Evolutionary conservation across 2,113 vertebrate genomes (phyloP).

Genomic region (Dasyornis broadbenti): DNA sequence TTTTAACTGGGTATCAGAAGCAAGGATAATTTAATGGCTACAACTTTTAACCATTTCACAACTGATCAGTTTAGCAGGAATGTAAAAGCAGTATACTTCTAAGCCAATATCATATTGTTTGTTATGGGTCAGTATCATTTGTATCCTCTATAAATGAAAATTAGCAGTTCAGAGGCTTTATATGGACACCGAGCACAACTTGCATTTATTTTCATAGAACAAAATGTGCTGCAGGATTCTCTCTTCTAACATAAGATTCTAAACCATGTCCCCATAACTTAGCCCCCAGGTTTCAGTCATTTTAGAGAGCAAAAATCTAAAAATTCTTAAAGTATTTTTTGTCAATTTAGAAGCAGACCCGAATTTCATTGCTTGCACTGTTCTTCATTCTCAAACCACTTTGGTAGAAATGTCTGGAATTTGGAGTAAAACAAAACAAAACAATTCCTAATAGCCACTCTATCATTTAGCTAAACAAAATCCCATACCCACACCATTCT

Average conservation of each 20-base stretch:
- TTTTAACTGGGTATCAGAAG: neutral
- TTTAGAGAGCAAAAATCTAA: neutral
- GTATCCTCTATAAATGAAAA: neutral
- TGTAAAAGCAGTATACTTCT: neutral
- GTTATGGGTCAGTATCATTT: neutral
- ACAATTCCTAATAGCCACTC: neutral
- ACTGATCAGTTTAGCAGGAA: neutral
- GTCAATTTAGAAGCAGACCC: neutral
- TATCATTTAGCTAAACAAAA: slow-evolving; percentile 1
- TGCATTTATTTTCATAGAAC: neutral
- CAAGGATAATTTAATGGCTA: neutral
- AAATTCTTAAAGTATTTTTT: neutral
- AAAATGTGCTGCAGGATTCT: neutral
- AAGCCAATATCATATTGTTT: neutral
- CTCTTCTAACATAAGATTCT: neutral
- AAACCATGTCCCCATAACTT: neutral
- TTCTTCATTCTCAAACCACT: neutral
- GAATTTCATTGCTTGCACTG: neutral
- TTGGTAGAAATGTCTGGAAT: slow-evolving; percentile 23
- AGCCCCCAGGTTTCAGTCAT: neutral
- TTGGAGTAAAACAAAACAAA: slow-evolving; percentile 14
- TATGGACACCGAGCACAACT: neutral
- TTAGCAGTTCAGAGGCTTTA: neutral
- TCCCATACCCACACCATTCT: neutral
- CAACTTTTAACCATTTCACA: neutral